phyloP scores from a whole-genome alignment of 2,888 invertebrate species.

The Crocallis elinguaria region DNA sequence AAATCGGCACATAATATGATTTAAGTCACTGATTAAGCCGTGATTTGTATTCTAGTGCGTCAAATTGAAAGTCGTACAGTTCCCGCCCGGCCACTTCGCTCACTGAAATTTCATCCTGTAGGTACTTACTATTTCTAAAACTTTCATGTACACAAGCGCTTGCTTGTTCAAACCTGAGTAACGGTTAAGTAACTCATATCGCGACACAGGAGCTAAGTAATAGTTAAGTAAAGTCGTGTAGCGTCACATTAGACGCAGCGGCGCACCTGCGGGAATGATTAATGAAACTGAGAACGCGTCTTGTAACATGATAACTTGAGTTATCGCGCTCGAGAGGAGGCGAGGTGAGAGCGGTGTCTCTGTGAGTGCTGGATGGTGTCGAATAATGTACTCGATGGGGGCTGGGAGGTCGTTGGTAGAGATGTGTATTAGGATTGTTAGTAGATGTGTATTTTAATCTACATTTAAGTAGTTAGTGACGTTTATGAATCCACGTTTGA shows the following conservation, averaged over 20 bases:
- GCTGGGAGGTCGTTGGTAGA: too few species aligned
- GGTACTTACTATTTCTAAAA: not conserved
- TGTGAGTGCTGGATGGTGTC: not conserved
- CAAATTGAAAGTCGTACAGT: too few species aligned
- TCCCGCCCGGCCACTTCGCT: too few species aligned
- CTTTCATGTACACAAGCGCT: too few species aligned
- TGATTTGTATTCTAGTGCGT: too few species aligned
- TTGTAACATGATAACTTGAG: not conserved
- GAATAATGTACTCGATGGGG: not conserved
- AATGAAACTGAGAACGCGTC: slow-evolving; percentile 1
- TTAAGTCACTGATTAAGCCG: too few species aligned
- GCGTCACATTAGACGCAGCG: slow-evolving; percentile 1
- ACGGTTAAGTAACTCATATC: not conserved
- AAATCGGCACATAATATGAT: too few species aligned
- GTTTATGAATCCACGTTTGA: too few species aligned
- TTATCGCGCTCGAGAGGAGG: not conserved
- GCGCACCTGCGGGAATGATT: slow-evolving; percentile 9
- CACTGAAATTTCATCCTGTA: too few species aligned
- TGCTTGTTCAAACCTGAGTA: not conserved
- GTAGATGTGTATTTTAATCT: too few species aligned
- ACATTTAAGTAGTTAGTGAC: too few species aligned
- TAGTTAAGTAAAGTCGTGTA: slow-evolving; percentile 4
- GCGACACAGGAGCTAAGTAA: slow-evolving; percentile 3
- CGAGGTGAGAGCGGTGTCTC: not conserved
- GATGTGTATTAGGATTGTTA: too few species aligned